A percentile compares a stretch with the other conserved stretches of the same genome.
Conservation (phyloP, 2,113 vertebrate species). For the Amphilophus citrinellus region DNA sequence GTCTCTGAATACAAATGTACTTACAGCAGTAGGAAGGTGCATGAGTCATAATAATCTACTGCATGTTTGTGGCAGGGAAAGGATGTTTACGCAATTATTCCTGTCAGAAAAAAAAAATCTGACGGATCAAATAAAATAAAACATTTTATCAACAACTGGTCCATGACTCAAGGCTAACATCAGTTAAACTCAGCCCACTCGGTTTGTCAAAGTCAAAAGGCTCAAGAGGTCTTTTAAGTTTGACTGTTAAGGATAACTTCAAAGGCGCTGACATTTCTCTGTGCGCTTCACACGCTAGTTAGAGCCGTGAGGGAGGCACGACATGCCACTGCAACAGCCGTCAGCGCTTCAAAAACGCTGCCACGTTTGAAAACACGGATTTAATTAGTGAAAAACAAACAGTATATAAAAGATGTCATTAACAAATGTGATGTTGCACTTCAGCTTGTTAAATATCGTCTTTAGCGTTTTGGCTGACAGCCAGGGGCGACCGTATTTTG, state of each 20-base stretch:
- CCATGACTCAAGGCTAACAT: neutral
- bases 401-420: neutral
- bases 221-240: neutral
- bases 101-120: neutral
- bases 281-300: neutral
- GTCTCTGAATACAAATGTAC: neutral
- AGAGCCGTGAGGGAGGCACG: too few relatives aligned
- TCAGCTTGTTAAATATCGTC: neutral
- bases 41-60: slow-evolving; percentile 1
- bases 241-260: neutral
- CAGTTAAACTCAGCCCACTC: too few relatives aligned
- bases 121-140: neutral
- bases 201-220: neutral
- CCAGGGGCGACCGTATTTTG: neutral
- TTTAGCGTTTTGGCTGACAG: neutral
- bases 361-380: neutral
- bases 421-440: neutral
- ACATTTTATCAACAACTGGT: neutral
- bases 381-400: neutral
- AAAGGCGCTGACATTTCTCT: neutral
- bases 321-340: neutral
- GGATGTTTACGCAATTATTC: neutral
- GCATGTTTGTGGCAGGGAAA: neutral
- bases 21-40: neutral
- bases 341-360: neutral